Evolutionary conservation across 2,113 vertebrate species (phyloP).

Genomic region (Orthonyx spaldingii): DNA sequence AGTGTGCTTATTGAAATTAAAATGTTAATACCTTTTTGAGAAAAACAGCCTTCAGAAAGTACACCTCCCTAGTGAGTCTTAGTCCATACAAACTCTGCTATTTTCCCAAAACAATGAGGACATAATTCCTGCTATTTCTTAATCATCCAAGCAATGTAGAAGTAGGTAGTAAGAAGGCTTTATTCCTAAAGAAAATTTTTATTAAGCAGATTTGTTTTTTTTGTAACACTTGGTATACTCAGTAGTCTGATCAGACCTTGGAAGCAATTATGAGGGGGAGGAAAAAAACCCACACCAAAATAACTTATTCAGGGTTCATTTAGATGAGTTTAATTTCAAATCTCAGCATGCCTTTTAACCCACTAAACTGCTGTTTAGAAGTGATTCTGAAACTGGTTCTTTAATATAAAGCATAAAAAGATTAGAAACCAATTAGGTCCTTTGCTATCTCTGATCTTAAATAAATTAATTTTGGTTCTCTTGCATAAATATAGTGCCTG

Average conservation of each 20-base stretch:
- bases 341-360: background rate
- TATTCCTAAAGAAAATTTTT: background rate
- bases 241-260: background rate
- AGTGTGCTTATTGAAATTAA: background rate
- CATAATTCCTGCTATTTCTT: background rate
- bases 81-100: background rate
- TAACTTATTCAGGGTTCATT: background rate
- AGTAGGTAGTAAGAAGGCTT: background rate
- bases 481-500: background rate
- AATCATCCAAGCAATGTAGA: background rate
- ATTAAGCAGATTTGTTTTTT: background rate
- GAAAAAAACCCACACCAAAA: background rate
- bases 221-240: background rate
- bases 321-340: background rate
- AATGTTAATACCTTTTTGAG: background rate
- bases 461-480: background rate
- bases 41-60: background rate
- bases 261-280: background rate
- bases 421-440: background rate
- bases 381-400: background rate
- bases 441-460: background rate
- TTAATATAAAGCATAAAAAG: background rate
- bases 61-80: background rate
- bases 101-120: background rate
- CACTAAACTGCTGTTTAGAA: background rate